Evolutionary conservation across 2,113 vertebrate species (phyloP).

Genomic region (Dendropsophus ebraccatus): DNA sequence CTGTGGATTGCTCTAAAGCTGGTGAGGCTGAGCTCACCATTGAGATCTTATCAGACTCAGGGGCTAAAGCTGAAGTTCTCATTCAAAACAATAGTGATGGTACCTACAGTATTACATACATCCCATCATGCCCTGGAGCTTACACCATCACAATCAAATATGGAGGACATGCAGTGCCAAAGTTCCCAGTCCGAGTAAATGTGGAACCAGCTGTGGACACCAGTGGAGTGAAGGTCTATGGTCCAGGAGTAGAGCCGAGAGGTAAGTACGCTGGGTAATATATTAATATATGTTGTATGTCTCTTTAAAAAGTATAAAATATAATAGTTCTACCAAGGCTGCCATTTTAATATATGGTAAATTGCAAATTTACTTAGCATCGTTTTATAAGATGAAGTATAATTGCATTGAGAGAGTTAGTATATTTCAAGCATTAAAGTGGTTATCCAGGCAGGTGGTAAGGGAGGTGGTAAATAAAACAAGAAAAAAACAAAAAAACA

Average conservation of each 20-base stretch:
- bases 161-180: conserved; percentile 91
- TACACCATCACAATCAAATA: conserved; percentile 95
- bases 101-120: conserved; percentile 93
- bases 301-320: neutral
- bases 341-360: neutral
- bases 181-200: conserved; percentile 87
- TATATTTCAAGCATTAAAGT: too few species aligned
- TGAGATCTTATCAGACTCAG: conserved; percentile 89
- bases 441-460: too few species aligned
- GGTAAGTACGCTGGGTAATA: conserved; percentile 66
- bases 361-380: neutral
- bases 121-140: conserved; percentile 85
- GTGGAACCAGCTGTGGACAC: conserved; percentile 87
- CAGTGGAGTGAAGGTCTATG: conserved; percentile 84
- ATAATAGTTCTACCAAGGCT: neutral
- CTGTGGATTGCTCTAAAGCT: conserved; percentile 91
- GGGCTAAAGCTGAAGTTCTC: conserved; percentile 88
- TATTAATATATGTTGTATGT: neutral
- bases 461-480: too few species aligned
- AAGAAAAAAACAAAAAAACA: too few species aligned
- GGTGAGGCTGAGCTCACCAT: conserved; percentile 91
- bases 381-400: neutral
- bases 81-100: conserved; percentile 92
- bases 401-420: neutral
- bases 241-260: conserved; percentile 87